phyloP scores from a whole-genome alignment of 2,113 vertebrate species.

The Jacana jacana region DNA sequence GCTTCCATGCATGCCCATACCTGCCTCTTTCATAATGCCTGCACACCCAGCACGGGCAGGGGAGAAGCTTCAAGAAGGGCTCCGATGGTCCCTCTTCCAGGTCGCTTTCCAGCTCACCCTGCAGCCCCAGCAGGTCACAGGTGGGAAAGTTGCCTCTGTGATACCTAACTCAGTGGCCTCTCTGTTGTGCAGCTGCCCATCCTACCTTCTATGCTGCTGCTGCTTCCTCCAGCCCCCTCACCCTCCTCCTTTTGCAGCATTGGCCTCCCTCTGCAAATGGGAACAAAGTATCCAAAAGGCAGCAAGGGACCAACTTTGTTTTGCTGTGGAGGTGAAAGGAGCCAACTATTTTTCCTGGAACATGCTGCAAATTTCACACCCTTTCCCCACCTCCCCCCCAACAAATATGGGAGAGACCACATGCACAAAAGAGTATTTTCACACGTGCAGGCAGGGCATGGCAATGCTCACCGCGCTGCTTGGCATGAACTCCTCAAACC shows the following conservation, averaged over 20 bases:
- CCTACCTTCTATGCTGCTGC: neutral
- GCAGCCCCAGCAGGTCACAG: neutral
- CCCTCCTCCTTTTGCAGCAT: neutral
- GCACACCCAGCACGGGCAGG: neutral
- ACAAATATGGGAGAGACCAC: neutral
- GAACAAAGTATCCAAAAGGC: slow-evolving; percentile 25
- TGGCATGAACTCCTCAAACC: neutral
- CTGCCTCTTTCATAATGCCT: slow-evolving; percentile 58
- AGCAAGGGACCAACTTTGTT: slow-evolving; percentile 68
- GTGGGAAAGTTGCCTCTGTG: neutral
- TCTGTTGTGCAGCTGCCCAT: neutral
- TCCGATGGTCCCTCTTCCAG: neutral
- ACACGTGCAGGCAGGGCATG: neutral
- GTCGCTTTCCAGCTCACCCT: neutral
- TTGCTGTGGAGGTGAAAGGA: slow-evolving; percentile 69
- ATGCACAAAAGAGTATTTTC: neutral
- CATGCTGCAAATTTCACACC: slow-evolving; percentile 49
- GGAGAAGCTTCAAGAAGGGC: slow-evolving; percentile 1
- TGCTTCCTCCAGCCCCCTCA: neutral
- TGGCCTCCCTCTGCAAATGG: neutral
- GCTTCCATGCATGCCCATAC: slow-evolving; percentile 58
- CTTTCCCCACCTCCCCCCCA: neutral
- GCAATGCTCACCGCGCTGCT: neutral
- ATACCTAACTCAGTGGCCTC: neutral
- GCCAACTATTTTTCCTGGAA: slow-evolving; percentile 69